phyloP scores from a whole-genome alignment of 64 coral and sea anemone species.

The Dendrophyllia cribrosa region DNA sequence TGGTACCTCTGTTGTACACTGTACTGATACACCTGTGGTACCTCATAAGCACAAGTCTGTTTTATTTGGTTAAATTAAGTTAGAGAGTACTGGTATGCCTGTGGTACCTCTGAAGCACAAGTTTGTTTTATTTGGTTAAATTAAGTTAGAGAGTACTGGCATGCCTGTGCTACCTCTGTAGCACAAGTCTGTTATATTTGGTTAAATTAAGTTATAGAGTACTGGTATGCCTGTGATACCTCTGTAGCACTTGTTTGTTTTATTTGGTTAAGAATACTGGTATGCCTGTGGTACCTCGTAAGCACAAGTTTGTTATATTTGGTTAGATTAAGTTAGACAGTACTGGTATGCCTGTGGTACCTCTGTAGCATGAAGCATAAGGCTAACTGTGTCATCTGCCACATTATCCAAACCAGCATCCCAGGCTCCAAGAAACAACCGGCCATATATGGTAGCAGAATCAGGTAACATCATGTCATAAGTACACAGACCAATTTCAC shows the following conservation, averaged over 20 bases:
- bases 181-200: no score
- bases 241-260: conserved; percentile 63
- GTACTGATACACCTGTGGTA: background rate
- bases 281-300: no score
- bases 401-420: conserved; percentile 96
- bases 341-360: conserved; percentile 14
- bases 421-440: conserved; percentile 98
- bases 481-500: conserved; percentile 93
- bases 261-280: no score
- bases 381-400: conserved; percentile 89
- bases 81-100: background rate
- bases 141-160: no score
- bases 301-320: background rate
- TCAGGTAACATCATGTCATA: conserved; percentile 98
- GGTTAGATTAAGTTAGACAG: background rate
- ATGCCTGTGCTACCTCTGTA: no score
- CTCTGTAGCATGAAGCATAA: conserved; percentile 90
- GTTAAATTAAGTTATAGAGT: background rate
- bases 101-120: conserved; percentile 82
- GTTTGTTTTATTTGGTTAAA: no score
- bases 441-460: conserved; percentile 85
- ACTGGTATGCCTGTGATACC: conserved; percentile 27
- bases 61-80: background rate
- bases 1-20: no score
- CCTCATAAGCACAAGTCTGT: background rate